Conservation (phyloP, 2,113 vertebrate genomes). For the Globicephala melas region DNA sequence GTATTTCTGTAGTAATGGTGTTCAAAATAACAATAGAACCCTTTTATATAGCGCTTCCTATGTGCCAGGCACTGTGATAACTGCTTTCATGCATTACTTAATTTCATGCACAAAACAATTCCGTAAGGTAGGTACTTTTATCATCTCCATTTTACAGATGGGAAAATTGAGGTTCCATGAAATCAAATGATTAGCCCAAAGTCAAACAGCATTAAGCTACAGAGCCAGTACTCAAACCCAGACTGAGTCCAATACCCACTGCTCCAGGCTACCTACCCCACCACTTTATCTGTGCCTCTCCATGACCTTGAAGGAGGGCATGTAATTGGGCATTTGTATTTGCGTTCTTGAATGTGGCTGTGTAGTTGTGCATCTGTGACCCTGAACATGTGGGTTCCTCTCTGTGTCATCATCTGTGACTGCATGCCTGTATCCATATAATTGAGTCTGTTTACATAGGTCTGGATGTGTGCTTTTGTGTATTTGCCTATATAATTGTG, state of each 20-base stretch:
- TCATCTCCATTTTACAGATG: constrained; percentile 26
- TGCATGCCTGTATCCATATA: not conserved
- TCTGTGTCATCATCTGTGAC: not conserved
- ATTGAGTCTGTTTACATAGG: not conserved
- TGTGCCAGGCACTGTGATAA: constrained; percentile 1
- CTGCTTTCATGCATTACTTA: not conserved
- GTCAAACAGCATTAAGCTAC: constrained; percentile 14
- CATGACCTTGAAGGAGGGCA: constrained; percentile 6
- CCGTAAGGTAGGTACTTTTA: not conserved
- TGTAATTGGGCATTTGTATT: not conserved
- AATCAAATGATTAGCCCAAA: not conserved
- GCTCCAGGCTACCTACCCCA: not conserved
- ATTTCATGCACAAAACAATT: constrained; percentile 29
- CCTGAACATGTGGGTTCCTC: not conserved
- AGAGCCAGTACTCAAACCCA: not conserved
- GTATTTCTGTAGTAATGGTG: constrained; percentile 1
- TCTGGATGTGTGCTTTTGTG: not conserved
- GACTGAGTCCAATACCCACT: not conserved
- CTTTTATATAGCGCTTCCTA: not conserved
- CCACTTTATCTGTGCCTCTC: not conserved
- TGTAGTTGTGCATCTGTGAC: not conserved
- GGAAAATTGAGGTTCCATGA: constrained; percentile 6
- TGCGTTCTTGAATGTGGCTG: not conserved
- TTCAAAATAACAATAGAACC: constrained; percentile 2
- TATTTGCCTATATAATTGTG: not conserved